A percentile compares a stretch with the other conserved stretches of the same genome.
Evolutionary conservation across 2,113 vertebrate genomes (phyloP).

Genomic region (Pitta sordida): DNA sequence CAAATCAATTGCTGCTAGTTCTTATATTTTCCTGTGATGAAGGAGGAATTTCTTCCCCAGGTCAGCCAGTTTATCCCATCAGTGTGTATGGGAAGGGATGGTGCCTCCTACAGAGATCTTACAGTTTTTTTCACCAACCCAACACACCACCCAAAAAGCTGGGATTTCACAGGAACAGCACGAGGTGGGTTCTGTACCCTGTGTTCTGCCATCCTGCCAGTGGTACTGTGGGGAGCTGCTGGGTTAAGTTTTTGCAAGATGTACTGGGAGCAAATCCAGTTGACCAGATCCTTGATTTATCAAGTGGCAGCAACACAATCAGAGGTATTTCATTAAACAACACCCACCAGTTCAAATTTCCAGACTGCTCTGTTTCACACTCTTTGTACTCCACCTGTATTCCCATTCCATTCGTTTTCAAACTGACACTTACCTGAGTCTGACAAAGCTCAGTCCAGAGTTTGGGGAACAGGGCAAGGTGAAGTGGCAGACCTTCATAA

Average conservation of each 20-base stretch:
- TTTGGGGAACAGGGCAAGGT: constrained; percentile 94
- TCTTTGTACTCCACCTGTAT: neutral
- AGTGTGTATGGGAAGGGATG: accelerated
- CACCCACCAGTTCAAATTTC: neutral
- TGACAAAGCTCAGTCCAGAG: constrained; percentile 97
- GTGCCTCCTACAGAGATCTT: neutral
- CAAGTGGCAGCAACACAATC: neutral
- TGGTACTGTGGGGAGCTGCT: accelerated
- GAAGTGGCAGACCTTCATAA: constrained; percentile 95
- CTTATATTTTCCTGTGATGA: neutral
- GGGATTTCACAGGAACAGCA: neutral
- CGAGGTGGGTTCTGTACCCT: neutral
- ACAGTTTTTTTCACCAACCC: neutral
- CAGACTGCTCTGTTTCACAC: neutral
- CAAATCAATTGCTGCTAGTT: neutral
- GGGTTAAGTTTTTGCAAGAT: neutral
- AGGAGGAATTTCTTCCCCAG: neutral
- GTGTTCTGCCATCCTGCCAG: no score
- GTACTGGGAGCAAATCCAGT: neutral
- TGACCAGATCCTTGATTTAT: neutral
- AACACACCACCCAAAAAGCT: neutral
- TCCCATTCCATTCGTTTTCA: neutral
- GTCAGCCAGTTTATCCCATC: neutral
- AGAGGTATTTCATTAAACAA: neutral
- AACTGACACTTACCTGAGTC: constrained; percentile 83